A percentile compares a stretch with the other conserved stretches of the same genome.
phyloP scores from a whole-genome alignment of 2,888 invertebrate genomes.

The Halocaridina rubra region DNA sequence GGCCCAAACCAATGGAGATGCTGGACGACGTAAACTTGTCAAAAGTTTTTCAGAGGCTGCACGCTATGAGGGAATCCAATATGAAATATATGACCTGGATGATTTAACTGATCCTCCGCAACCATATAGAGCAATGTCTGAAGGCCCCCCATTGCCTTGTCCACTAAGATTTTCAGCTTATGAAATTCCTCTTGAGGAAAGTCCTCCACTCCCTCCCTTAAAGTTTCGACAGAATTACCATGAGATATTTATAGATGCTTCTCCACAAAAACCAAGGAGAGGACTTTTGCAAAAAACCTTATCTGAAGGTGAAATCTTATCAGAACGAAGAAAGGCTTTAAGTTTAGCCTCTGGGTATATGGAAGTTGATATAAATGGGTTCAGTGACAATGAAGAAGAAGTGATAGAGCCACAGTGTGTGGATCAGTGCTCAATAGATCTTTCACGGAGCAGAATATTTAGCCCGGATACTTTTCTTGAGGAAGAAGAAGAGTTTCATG shows the following conservation, averaged over 20 bases:
- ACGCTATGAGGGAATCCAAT: conserved; percentile 57
- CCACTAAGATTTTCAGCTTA: conserved; percentile 44
- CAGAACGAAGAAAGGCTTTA: conserved; percentile 71
- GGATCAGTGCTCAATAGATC: conserved; percentile 53
- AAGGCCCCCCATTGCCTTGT: conserved; percentile 39
- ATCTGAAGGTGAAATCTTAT: conserved; percentile 83
- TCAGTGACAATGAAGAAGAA: conserved; percentile 71
- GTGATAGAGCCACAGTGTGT: conserved; percentile 72
- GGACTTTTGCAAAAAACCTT: conserved; percentile 77
- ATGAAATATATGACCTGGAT: conserved; percentile 62
- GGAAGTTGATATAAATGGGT: conserved; percentile 69
- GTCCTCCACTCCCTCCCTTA: conserved; percentile 39
- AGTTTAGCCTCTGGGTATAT: conserved; percentile 65
- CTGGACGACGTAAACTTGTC: conserved; percentile 54
- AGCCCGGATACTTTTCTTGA: conserved; percentile 67
- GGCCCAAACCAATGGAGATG: conserved; percentile 84
- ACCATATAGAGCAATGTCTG: conserved; percentile 31
- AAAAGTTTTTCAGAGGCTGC: conserved; percentile 63
- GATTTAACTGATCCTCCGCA: conserved; percentile 33
- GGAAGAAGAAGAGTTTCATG: conserved; percentile 76
- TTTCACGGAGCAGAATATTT: conserved; percentile 61
- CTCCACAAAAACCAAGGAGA: conserved; percentile 40
- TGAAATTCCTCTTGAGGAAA: conserved; percentile 44
- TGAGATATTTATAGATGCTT: conserved; percentile 21
- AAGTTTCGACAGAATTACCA: conserved; percentile 47